Conservation (phyloP, 2,888 invertebrate genomes). For the Synanthedon andrenaeformis region DNA sequence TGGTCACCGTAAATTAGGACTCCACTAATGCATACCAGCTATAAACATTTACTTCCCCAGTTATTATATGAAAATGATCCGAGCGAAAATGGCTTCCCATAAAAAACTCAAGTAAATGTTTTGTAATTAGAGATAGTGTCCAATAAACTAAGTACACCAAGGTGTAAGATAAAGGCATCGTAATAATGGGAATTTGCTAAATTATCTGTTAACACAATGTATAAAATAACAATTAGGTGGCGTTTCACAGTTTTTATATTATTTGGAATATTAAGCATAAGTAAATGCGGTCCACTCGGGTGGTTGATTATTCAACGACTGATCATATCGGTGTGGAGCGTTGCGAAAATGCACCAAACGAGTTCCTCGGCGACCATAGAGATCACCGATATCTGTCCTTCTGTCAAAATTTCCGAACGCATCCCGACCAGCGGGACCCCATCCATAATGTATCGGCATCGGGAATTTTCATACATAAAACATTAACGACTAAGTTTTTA, state of each 20-base stretch:
- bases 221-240: background rate
- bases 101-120: background rate
- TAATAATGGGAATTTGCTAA: background rate
- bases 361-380: constrained; percentile 44
- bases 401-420: constrained; percentile 61
- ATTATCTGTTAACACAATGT: background rate
- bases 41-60: constrained; percentile 2
- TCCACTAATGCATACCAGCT: constrained; percentile 3
- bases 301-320: constrained; percentile 1
- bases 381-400: constrained; percentile 51
- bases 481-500: constrained; percentile 67
- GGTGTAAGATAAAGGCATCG: background rate
- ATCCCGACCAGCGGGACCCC: constrained; percentile 51
- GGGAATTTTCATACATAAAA: constrained; percentile 60
- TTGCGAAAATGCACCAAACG: constrained; percentile 12
- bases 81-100: background rate
- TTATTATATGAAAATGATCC: background rate
- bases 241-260: background rate
- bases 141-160: background rate
- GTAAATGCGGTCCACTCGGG: background rate
- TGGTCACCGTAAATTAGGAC: constrained; percentile 4
- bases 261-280: constrained; percentile 1
- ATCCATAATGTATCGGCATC: constrained; percentile 62
- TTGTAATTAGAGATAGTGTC: background rate
- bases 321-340: constrained; percentile 1